Evolutionary conservation across 2,888 invertebrate genomes (phyloP).

Genomic region (Himalopsyche japonica): DNA sequence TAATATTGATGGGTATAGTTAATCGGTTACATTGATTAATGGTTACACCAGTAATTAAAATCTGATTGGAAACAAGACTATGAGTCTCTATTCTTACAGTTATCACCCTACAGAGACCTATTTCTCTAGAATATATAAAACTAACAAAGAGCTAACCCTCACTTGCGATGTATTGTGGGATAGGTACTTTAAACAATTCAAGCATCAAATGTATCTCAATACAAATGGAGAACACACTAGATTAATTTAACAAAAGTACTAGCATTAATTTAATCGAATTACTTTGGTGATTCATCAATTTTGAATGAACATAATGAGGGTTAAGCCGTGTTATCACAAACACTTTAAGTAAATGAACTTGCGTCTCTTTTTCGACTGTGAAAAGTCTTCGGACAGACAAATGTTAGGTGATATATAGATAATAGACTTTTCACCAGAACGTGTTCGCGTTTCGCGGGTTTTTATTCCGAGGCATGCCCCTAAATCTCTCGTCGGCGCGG

Average conservation of each 20-base stretch:
- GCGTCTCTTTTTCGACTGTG: not conserved
- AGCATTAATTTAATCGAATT: not conserved
- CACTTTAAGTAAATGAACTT: not conserved
- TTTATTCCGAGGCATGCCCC: slow-evolving; percentile 43
- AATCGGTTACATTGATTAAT: too few relatives aligned
- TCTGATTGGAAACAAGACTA: not conserved
- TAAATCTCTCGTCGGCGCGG: slow-evolving; percentile 50
- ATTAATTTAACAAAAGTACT: not conserved
- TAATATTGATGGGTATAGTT: too few relatives aligned
- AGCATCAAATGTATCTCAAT: not conserved
- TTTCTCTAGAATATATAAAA: not conserved
- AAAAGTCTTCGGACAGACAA: not conserved
- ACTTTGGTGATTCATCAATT: not conserved
- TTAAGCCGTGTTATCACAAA: not conserved
- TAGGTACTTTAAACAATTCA: not conserved
- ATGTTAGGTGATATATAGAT: not conserved
- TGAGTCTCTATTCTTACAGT: not conserved
- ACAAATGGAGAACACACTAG: not conserved
- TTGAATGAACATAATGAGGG: not conserved
- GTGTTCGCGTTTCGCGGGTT: slow-evolving; percentile 14
- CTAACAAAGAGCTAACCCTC: not conserved
- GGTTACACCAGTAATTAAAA: too few relatives aligned
- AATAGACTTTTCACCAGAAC: slow-evolving; percentile 4
- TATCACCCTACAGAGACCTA: not conserved
- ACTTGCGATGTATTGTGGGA: not conserved